A percentile compares a stretch with the other conserved stretches of the same genome.
Evolutionary conservation across 2,797 vertebrate species (phyloP).

Genomic region (Poeciliopsis gracilis): DNA sequence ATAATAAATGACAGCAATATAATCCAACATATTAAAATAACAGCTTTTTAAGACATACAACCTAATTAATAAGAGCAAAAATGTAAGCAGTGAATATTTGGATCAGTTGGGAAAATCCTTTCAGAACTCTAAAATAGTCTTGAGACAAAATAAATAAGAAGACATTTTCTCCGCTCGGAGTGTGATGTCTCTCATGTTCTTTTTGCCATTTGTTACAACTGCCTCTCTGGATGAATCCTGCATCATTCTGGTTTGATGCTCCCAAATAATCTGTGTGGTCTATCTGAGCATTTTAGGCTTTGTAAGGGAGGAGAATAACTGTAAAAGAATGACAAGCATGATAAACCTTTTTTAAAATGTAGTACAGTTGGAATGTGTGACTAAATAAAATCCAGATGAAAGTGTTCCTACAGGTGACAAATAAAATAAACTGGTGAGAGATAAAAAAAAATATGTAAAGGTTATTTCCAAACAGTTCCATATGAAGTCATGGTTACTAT

Average conservation of each 20-base stretch:
- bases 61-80: too few species aligned
- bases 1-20: too few species aligned
- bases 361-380: slow-evolving; percentile 62
- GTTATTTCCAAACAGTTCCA: slow-evolving; percentile 61
- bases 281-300: slow-evolving; percentile 60
- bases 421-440: slow-evolving; percentile 69
- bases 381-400: slow-evolving; percentile 74
- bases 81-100: too few species aligned
- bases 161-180: not conserved
- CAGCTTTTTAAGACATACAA: too few species aligned
- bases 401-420: slow-evolving; percentile 71
- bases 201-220: slow-evolving; percentile 14
- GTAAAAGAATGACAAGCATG: slow-evolving; percentile 70
- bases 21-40: too few species aligned
- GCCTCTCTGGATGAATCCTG: not conserved
- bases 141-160: not conserved
- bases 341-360: slow-evolving; percentile 68
- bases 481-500: slow-evolving; percentile 72
- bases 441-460: slow-evolving; percentile 47
- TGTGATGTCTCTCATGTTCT: slow-evolving; percentile 6
- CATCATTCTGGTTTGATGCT: slow-evolving; percentile 23
- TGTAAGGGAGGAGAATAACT: slow-evolving; percentile 66
- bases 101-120: too few species aligned
- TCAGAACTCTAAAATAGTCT: not conserved
- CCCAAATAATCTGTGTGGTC: slow-evolving; percentile 65